phyloP scores from a whole-genome alignment of 2,888 invertebrate genomes.

The Dryomyza anilis region DNA sequence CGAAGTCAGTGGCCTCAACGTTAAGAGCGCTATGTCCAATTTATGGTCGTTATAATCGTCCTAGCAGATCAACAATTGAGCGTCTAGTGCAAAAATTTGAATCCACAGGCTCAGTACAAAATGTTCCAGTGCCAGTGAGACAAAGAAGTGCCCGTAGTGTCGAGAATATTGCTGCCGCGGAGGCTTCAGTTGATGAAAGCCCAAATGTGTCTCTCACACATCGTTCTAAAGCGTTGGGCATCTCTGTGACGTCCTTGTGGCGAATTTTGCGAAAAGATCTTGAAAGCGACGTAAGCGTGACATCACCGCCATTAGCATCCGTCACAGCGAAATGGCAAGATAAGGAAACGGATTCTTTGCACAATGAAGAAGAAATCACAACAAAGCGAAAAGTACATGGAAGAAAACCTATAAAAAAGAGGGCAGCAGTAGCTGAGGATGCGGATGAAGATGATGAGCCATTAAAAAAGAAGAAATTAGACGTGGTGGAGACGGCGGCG shows the following conservation, averaged over 20 bases:
- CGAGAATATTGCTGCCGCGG: not conserved
- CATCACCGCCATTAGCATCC: not conserved
- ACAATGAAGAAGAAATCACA: not conserved
- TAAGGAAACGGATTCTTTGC: not conserved
- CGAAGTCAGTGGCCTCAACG: too few relatives aligned
- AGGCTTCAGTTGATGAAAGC: not conserved
- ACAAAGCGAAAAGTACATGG: not conserved
- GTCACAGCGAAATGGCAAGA: not conserved
- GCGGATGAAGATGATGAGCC: constrained; percentile 29
- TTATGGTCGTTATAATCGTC: too few relatives aligned
- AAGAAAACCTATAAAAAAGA: not conserved
- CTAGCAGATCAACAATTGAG: too few relatives aligned
- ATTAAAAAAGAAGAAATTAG: constrained; percentile 29
- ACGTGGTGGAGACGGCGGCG: constrained; percentile 24
- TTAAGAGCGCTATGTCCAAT: too few relatives aligned
- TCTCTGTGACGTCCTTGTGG: too few relatives aligned
- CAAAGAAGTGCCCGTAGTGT: constrained; percentile 9
- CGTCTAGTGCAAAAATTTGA: too few relatives aligned
- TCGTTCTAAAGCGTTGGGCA: not conserved
- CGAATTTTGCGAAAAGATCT: too few relatives aligned
- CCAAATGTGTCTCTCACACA: not conserved
- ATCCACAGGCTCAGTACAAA: too few relatives aligned
- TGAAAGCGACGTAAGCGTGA: not conserved
- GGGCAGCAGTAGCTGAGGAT: not conserved
- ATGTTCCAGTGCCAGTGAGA: not conserved